Conservation (phyloP, 2,113 vertebrate genomes). For the Lepus timidus region DNA sequence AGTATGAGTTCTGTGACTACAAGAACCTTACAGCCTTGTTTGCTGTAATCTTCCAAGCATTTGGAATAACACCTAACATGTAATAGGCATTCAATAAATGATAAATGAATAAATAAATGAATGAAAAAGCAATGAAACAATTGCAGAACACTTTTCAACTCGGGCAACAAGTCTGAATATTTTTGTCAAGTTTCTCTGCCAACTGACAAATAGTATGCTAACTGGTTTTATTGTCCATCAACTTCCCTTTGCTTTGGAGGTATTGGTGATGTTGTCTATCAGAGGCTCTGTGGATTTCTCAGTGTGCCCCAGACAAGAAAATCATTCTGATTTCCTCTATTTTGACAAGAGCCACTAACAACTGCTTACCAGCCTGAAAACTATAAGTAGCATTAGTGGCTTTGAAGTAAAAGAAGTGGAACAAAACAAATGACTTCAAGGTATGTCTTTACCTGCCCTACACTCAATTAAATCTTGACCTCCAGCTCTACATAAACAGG, state of each 20-base stretch:
- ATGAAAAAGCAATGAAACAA: not conserved
- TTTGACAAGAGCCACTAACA: not conserved
- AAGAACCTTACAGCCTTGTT: not conserved
- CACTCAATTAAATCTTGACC: slow-evolving; percentile 54
- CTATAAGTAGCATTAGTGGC: not conserved
- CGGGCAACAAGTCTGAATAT: not conserved
- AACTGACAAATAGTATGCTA: not conserved
- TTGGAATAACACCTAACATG: not conserved
- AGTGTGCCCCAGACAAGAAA: not conserved
- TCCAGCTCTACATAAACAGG: slow-evolving; percentile 41
- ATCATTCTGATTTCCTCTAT: not conserved
- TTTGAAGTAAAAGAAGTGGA: not conserved
- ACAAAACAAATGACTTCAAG: slow-evolving; percentile 29
- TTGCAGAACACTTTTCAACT: not conserved
- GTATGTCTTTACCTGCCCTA: not conserved
- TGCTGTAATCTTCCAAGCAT: not conserved
- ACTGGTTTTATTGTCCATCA: not conserved
- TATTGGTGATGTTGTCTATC: not conserved
- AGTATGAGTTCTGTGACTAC: not conserved
- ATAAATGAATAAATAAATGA: not conserved
- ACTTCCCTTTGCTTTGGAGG: not conserved
- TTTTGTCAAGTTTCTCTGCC: not conserved
- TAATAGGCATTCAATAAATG: not conserved
- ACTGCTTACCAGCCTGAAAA: not conserved
- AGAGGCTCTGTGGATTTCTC: slow-evolving; percentile 8